These are phyloP conservation scores for Asobara japonica DNA, from an alignment of 1,140 invertebrate genomes.

Conservation along the genomic window DNA sequence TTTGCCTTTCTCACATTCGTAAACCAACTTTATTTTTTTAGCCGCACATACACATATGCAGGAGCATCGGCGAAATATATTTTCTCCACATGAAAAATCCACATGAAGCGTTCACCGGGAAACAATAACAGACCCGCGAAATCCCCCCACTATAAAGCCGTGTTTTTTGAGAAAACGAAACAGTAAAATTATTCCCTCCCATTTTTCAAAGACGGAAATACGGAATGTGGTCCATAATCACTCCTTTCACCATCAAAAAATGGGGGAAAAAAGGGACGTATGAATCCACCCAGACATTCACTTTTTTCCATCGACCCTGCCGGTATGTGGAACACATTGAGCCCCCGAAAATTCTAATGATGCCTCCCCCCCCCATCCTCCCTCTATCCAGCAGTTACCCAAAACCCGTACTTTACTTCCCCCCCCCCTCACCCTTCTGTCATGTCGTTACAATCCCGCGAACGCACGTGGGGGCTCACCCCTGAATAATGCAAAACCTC, in stretches of 20 bases:
- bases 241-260: background rate
- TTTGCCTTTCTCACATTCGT: no score
- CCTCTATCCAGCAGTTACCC: conserved; percentile 11
- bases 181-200: background rate
- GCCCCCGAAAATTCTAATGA: conserved; percentile 56
- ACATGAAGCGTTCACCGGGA: no score
- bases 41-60: no score
- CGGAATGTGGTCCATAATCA: background rate
- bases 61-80: no score
- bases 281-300: background rate
- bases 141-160: no score
- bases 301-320: background rate
- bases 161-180: background rate
- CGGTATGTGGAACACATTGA: background rate
- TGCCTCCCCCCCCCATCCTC: conserved; percentile 34
- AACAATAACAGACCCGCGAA: no score
- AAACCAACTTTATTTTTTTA: no score
- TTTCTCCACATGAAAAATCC: no score
- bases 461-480: conserved; percentile 41
- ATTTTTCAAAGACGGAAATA: background rate
- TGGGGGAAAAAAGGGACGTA: background rate
- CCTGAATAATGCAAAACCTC: conserved; percentile 57
- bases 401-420: conserved; percentile 16
- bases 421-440: conserved; percentile 39
- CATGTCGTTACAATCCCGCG: conserved; percentile 18